phyloP scores from a whole-genome alignment of 2,797 vertebrate genomes.

The Valencia hispanica region DNA sequence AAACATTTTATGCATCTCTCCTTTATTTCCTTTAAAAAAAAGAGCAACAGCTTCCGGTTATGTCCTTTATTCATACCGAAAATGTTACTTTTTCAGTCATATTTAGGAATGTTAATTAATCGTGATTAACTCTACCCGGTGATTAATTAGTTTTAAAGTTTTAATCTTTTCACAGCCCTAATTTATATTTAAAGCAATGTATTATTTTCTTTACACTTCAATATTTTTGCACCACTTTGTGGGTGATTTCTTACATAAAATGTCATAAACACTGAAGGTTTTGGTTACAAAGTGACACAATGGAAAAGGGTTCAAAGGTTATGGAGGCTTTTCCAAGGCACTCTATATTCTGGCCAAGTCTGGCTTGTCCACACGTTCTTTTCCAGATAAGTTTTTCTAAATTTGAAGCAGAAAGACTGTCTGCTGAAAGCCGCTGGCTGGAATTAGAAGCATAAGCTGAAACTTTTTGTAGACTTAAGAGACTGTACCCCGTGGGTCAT shows the following conservation, averaged over 20 bases:
- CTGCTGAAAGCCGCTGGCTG: background rate
- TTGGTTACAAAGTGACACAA: background rate
- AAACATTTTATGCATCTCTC: too few relatives aligned
- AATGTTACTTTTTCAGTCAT: too few relatives aligned
- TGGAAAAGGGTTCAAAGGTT: background rate
- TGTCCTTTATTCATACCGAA: too few relatives aligned
- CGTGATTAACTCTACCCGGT: too few relatives aligned
- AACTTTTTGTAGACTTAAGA: constrained; percentile 3
- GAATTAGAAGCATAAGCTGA: background rate
- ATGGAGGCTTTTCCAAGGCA: background rate
- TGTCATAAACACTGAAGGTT: background rate
- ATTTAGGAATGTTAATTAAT: too few relatives aligned
- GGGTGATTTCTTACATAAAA: too few relatives aligned
- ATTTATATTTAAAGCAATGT: background rate
- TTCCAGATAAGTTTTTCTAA: background rate
- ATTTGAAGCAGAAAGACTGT: background rate
- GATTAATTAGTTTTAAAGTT: too few relatives aligned
- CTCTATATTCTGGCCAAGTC: background rate
- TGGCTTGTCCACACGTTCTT: background rate
- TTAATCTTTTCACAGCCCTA: too few relatives aligned
- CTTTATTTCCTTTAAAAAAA: too few relatives aligned
- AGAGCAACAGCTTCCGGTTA: too few relatives aligned
- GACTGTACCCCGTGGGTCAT: background rate
- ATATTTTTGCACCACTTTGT: background rate
- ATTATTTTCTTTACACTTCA: background rate